Conservation (phyloP, 2,113 vertebrate species). For the Syngnathoides biaculeatus region DNA sequence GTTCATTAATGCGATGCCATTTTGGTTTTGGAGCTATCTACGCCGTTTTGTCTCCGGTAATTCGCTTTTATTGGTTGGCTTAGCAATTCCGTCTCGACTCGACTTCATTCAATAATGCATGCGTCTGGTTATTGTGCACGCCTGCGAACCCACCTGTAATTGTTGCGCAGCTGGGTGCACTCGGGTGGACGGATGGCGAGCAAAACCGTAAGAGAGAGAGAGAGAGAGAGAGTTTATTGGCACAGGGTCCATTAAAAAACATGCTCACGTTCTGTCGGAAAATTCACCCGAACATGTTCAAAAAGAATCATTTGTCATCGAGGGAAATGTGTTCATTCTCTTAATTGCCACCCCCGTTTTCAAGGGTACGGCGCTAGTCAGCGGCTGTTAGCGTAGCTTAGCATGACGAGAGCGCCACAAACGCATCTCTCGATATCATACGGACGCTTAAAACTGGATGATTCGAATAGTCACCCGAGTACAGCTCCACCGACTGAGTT, state of each 20-base stretch:
- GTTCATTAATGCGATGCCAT: slow-evolving; percentile 60
- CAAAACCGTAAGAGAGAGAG: slow-evolving; percentile 17
- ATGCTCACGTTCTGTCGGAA: not conserved
- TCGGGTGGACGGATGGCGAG: slow-evolving; percentile 38
- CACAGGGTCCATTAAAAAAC: slow-evolving; percentile 6
- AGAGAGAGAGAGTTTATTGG: not conserved
- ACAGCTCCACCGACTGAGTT: too few relatives aligned
- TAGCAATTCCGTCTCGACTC: slow-evolving; percentile 63
- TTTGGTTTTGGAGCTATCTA: slow-evolving; percentile 23
- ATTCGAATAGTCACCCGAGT: too few relatives aligned
- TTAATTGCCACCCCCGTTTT: not conserved
- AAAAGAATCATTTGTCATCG: slow-evolving; percentile 3
- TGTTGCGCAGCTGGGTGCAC: slow-evolving; percentile 50
- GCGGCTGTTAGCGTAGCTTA: not conserved
- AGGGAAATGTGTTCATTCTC: not conserved
- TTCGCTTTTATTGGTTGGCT: slow-evolving; percentile 67
- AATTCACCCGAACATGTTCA: not conserved
- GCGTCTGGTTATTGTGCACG: slow-evolving; percentile 39
- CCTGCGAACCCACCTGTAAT: slow-evolving; percentile 56
- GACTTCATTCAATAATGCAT: slow-evolving; percentile 66
- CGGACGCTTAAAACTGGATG: too few relatives aligned
- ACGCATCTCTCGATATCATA: not conserved
- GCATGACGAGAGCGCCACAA: not conserved
- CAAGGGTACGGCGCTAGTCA: not conserved
- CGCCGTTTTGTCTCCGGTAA: slow-evolving; percentile 52